Evolutionary conservation across 2,113 vertebrate species (phyloP).

Genomic region (Notothenia rossii): DNA sequence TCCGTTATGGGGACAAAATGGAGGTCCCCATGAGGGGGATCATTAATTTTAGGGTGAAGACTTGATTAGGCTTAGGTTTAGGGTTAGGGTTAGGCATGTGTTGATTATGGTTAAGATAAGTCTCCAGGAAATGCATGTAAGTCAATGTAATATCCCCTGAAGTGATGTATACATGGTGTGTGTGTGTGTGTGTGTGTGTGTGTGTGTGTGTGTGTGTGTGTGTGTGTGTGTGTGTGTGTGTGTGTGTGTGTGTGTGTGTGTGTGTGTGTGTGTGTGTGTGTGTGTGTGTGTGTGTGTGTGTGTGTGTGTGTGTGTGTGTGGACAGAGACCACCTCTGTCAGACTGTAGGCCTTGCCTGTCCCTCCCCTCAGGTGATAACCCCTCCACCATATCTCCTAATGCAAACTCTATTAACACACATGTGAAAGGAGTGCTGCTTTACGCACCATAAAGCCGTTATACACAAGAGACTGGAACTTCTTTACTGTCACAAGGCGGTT

Average conservation of each 20-base stretch:
- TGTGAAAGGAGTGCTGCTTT: slow-evolving; percentile 69
- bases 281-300: slow-evolving; percentile 45
- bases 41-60: too few relatives aligned
- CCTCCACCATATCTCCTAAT: slow-evolving; percentile 62
- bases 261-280: slow-evolving; percentile 29
- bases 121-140: too few relatives aligned
- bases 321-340: slow-evolving; percentile 52
- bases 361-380: slow-evolving; percentile 59
- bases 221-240: too few relatives aligned
- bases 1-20: too few relatives aligned
- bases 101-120: too few relatives aligned
- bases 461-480: slow-evolving; percentile 40
- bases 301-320: slow-evolving; percentile 38
- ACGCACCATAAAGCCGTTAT: slow-evolving; percentile 61
- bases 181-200: slow-evolving; percentile 31
- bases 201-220: slow-evolving; percentile 33
- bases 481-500: slow-evolving; percentile 43
- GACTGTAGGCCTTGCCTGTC: slow-evolving; percentile 13
- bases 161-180: too few relatives aligned
- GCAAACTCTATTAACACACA: slow-evolving; percentile 72
- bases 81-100: too few relatives aligned
- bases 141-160: too few relatives aligned
- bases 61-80: too few relatives aligned
- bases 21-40: too few relatives aligned
- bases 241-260: too few relatives aligned